A percentile compares a stretch with the other conserved stretches of the same genome.
phyloP scores from a whole-genome alignment of 2,797 vertebrate species.

The Megaceryle alcyon region DNA sequence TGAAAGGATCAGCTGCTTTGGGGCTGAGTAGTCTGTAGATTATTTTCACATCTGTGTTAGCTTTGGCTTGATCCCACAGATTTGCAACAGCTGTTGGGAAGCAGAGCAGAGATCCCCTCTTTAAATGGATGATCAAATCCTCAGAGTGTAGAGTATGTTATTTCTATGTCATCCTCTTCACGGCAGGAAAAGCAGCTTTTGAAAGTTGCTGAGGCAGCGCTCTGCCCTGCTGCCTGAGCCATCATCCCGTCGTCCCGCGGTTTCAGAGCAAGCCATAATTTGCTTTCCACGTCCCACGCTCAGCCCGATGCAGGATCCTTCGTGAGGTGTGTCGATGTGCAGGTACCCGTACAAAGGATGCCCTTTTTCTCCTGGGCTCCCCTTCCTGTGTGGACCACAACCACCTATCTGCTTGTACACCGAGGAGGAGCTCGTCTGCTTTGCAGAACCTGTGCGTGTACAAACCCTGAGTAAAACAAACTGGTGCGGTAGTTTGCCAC shows the following conservation, averaged over 20 bases:
- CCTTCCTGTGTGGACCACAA: neutral
- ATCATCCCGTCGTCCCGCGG: neutral
- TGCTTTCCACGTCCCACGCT: conserved; percentile 12
- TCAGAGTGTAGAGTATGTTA: conserved; percentile 50
- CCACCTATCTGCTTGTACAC: neutral
- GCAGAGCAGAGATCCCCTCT: conserved; percentile 64
- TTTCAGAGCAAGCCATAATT: conserved; percentile 27
- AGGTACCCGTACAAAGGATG: neutral
- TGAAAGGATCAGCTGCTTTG: conserved; percentile 44
- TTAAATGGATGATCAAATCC: conserved; percentile 72
- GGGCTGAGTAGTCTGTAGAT: conserved; percentile 35
- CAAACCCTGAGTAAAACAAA: neutral
- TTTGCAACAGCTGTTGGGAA: conserved; percentile 80
- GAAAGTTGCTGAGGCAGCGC: conserved; percentile 55
- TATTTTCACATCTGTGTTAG: conserved; percentile 78
- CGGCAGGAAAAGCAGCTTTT: conserved; percentile 62
- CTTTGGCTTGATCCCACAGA: conserved; percentile 76
- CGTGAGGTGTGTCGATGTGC: neutral
- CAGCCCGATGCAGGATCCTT: neutral
- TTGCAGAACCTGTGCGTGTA: neutral
- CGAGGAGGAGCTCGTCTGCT: neutral
- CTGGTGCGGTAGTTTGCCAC: neutral
- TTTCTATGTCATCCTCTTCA: conserved; percentile 65
- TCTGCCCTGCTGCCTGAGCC: conserved; percentile 36
- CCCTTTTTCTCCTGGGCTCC: neutral